Percentiles rank a stretch among this genome's conserved stretches.
Evolutionary conservation across 2,888 invertebrate genomes (phyloP).

Genomic region (Leucania comma): DNA sequence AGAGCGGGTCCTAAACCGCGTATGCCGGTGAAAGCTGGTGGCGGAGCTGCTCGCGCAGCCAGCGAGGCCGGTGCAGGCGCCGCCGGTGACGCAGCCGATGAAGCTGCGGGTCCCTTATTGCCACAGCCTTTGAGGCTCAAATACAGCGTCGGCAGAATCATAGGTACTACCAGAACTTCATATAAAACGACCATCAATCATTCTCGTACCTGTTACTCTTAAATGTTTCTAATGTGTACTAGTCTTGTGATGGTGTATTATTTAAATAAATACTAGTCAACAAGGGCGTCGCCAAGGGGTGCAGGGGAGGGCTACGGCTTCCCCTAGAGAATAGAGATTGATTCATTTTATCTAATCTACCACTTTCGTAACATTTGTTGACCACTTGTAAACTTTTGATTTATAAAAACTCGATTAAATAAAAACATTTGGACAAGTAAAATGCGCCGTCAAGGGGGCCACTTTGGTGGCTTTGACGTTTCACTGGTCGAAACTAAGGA

Average conservation of each 20-base stretch:
- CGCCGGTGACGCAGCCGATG: conserved; percentile 69
- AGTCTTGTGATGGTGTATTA: conserved; percentile 27
- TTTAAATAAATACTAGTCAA: no score
- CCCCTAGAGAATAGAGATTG: no score
- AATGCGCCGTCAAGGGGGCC: no score
- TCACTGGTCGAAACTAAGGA: no score
- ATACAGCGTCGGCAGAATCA: conserved; percentile 95
- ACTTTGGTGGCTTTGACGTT: no score
- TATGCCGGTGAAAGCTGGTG: conserved; percentile 94
- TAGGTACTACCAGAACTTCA: conserved; percentile 86
- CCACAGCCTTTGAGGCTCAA: conserved; percentile 92
- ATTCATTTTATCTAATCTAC: no score
- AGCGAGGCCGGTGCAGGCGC: conserved; percentile 74
- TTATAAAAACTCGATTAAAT: no score
- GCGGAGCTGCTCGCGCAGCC: conserved; percentile 79
- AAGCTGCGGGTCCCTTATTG: conserved; percentile 80
- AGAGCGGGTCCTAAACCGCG: conserved; percentile 94
- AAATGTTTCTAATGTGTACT: conserved; percentile 24
- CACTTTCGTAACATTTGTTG: no score
- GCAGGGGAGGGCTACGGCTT: no score
- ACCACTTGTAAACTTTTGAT: no score
- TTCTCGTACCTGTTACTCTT: conserved; percentile 19
- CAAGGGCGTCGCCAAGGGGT: no score
- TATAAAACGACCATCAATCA: neutral
- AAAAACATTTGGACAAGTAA: no score